phyloP scores from a whole-genome alignment of 2,888 invertebrate genomes.

The Polymixis flavicincta region DNA sequence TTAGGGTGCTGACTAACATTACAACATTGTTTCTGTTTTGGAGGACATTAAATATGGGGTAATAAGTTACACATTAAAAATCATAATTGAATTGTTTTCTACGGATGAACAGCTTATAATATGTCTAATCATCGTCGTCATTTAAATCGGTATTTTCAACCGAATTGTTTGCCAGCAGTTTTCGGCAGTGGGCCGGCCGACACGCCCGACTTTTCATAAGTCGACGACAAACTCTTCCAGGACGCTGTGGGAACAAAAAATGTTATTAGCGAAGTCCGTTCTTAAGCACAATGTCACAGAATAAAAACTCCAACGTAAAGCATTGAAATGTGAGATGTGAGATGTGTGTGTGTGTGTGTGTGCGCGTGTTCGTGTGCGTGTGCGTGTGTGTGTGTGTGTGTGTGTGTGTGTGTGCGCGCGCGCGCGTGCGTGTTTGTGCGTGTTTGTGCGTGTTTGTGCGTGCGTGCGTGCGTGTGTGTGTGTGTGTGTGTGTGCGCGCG shows the following conservation, averaged over 20 bases:
- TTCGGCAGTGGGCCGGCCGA: slow-evolving; percentile 78
- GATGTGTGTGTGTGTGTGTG: too few species aligned
- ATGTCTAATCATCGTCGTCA: slow-evolving; percentile 58
- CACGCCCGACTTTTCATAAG: slow-evolving; percentile 82
- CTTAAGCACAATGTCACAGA: too few species aligned
- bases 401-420: too few species aligned
- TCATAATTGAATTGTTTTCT: slow-evolving; percentile 30
- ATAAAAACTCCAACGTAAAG: not conserved
- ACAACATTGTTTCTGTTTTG: slow-evolving; percentile 23
- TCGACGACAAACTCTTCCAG: slow-evolving; percentile 78
- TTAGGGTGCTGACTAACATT: slow-evolving; percentile 36
- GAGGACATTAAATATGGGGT: slow-evolving; percentile 31
- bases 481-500: too few species aligned
- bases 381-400: too few species aligned
- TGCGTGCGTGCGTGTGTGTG: too few species aligned
- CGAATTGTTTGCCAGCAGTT: slow-evolving; percentile 52
- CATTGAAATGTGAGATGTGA: slow-evolving; percentile 12
- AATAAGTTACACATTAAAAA: slow-evolving; percentile 33
- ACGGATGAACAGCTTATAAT: slow-evolving; percentile 31
- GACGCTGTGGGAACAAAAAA: slow-evolving; percentile 39
- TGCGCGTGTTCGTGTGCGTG: too few species aligned
- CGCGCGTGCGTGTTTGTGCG: too few species aligned
- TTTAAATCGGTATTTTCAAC: slow-evolving; percentile 51
- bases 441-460: too few species aligned
- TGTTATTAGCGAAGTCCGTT: not conserved